A percentile compares a stretch with the other conserved stretches of the same genome.
These are phyloP conservation scores for Hetaerina americana DNA, from an alignment of 1,140 invertebrate species.

Conservation along the genomic window DNA sequence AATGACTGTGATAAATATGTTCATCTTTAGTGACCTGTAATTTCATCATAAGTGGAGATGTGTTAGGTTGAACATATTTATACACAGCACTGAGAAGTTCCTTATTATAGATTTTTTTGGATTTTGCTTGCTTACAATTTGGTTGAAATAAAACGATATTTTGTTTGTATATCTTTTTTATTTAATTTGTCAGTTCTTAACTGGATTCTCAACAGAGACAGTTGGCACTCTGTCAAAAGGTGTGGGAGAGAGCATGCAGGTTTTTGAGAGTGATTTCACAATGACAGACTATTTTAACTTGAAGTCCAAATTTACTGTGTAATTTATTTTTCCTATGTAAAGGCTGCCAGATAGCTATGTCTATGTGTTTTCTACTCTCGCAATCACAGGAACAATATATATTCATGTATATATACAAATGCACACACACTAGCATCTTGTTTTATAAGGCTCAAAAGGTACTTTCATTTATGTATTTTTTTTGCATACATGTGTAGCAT, in stretches of 20 bases:
- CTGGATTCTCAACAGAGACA: not conserved
- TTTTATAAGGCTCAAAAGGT: not conserved
- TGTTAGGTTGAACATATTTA: too few species aligned
- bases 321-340: not conserved
- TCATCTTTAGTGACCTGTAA: too few species aligned
- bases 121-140: too few species aligned
- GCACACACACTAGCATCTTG: not conserved
- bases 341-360: not conserved
- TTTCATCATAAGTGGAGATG: too few species aligned
- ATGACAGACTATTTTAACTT: not conserved
- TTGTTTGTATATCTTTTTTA: not conserved
- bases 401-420: slow-evolving; percentile 1
- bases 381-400: not conserved
- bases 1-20: too few species aligned
- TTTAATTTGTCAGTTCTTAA: not conserved
- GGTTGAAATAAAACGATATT: too few species aligned
- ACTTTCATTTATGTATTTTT: slow-evolving; percentile 1
- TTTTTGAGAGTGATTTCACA: not conserved
- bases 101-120: too few species aligned
- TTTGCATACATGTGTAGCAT: not conserved
- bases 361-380: not conserved
- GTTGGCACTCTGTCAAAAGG: not conserved
- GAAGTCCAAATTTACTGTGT: not conserved
- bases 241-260: not conserved
- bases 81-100: too few species aligned